These are phyloP conservation scores for Melanaphis sacchari DNA, from an alignment of 1,140 invertebrate species.

Conservation along the genomic window DNA sequence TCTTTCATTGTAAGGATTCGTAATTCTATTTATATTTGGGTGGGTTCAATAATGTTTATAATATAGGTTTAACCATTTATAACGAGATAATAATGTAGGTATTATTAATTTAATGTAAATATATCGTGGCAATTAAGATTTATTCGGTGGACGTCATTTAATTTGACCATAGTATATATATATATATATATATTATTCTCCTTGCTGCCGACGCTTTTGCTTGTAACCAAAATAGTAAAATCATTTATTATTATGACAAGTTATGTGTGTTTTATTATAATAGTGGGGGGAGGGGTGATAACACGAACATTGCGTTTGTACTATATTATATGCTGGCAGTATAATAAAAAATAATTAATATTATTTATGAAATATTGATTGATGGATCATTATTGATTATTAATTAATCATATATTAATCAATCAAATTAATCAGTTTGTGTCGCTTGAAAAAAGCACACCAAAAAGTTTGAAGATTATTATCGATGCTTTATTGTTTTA, in stretches of 20 bases:
- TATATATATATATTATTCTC: not conserved
- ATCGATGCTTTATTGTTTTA: not conserved
- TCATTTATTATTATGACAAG: not conserved
- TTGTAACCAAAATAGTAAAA: not conserved
- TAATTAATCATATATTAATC: not conserved
- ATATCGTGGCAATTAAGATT: not conserved
- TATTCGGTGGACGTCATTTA: not conserved
- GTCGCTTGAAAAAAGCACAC: not conserved
- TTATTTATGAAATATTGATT: not conserved
- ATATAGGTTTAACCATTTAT: not conserved
- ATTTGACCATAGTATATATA: not conserved
- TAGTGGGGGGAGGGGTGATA: not conserved
- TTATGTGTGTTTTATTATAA: not conserved
- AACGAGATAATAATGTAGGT: not conserved
- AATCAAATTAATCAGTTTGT: not conserved
- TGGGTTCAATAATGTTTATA: not conserved
- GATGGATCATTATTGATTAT: not conserved
- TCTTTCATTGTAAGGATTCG: slow-evolving; percentile 5
- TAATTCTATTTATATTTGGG: not conserved
- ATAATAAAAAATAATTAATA: not conserved
- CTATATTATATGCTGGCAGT: not conserved
- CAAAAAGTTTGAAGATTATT: not conserved
- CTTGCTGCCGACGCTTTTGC: not conserved
- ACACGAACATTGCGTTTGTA: not conserved
- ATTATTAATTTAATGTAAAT: slow-evolving; percentile 15